These are phyloP conservation scores for Tiaroga cobitis DNA, from an alignment of 2,797 vertebrate genomes.

Conservation along the genomic window DNA sequence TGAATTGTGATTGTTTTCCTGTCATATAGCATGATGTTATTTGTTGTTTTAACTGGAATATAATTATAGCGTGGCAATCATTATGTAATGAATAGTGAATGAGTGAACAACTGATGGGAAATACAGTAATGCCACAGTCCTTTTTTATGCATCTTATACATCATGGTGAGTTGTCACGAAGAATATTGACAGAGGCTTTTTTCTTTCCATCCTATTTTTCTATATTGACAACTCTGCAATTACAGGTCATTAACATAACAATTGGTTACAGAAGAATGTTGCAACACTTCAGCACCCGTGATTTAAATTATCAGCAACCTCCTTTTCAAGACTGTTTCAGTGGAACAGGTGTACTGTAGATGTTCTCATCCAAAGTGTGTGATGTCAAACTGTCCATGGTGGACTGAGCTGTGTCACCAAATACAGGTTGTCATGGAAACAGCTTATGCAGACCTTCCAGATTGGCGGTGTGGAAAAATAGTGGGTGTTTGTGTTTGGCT, in stretches of 20 bases:
- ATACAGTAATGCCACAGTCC: background rate
- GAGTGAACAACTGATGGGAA: background rate
- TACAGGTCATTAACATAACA: background rate
- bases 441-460: slow-evolving; percentile 67
- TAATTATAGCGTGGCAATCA: background rate
- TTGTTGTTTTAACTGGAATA: background rate
- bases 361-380: slow-evolving; percentile 37
- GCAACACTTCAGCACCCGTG: background rate
- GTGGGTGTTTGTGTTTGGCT: slow-evolving; percentile 59
- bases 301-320: background rate
- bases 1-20: background rate
- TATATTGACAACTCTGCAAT: background rate
- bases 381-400: background rate
- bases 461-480: slow-evolving; percentile 57
- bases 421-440: slow-evolving; percentile 69
- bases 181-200: background rate
- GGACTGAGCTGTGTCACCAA: background rate
- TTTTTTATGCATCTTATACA: too few relatives aligned
- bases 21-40: slow-evolving; percentile 21
- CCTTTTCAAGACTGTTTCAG: background rate
- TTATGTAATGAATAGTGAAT: background rate
- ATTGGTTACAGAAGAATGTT: background rate
- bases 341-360: background rate
- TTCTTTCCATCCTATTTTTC: background rate
- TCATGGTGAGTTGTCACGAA: background rate